Evolutionary conservation across 1,140 invertebrate species (phyloP).

Genomic region (Nebria ingens): DNA sequence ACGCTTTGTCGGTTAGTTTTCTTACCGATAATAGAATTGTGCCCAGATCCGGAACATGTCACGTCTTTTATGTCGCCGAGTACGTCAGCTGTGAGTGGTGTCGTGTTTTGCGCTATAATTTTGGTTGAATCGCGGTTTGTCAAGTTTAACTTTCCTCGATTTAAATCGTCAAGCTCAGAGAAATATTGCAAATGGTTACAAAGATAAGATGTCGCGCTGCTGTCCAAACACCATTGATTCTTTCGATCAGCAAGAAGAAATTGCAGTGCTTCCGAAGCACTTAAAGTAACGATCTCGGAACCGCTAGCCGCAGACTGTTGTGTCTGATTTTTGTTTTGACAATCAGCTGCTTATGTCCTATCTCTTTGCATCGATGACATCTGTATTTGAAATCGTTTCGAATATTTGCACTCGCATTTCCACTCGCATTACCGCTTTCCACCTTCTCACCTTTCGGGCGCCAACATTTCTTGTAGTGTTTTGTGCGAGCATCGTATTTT

Average conservation of each 20-base stretch:
- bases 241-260: not conserved
- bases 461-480: not conserved
- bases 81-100: constrained; percentile 8
- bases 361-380: constrained; percentile 8
- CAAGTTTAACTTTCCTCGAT: constrained; percentile 12
- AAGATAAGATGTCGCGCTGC: constrained; percentile 18
- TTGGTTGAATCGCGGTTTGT: constrained; percentile 14
- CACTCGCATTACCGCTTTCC: constrained; percentile 3
- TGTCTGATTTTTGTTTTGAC: not conserved
- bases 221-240: constrained; percentile 18
- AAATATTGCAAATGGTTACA: constrained; percentile 14
- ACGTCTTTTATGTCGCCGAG: constrained; percentile 12
- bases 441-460: constrained; percentile 12
- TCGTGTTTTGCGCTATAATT: constrained; percentile 15
- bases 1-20: constrained; percentile 19
- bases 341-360: constrained; percentile 15
- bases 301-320: not conserved
- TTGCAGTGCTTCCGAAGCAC: not conserved
- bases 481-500: constrained; percentile 13
- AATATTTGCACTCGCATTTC: not conserved
- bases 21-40: constrained; percentile 22
- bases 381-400: constrained; percentile 7
- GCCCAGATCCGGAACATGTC: constrained; percentile 22
- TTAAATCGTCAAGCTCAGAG: not conserved
- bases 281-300: no score